Conservation (phyloP, 2,888 invertebrate genomes). For the Polyommatus iphigenia region DNA sequence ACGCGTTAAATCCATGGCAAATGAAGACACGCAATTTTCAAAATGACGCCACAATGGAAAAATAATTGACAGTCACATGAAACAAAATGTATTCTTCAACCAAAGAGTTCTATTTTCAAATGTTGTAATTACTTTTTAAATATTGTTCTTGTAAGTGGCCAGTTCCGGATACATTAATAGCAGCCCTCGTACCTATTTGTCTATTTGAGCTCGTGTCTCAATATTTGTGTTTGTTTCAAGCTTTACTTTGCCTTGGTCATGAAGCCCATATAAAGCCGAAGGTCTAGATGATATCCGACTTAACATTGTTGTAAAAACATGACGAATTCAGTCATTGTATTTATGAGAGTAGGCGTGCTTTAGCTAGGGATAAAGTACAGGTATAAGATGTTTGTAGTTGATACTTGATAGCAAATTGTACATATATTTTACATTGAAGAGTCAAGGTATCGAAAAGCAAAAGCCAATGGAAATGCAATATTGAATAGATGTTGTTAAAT, state of each 20-base stretch:
- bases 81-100: too few species aligned
- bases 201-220: neutral
- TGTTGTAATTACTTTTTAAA: too few species aligned
- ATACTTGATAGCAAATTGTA: neutral
- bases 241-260: neutral
- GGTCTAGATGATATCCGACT: constrained; percentile 2
- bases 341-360: neutral
- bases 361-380: neutral
- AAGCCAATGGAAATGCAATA: neutral
- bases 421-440: neutral
- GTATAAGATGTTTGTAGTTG: neutral
- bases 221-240: constrained; percentile 1
- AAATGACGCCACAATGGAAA: too few species aligned
- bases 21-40: too few species aligned
- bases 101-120: too few species aligned
- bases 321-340: neutral
- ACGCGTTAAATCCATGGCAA: too few species aligned
- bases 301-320: neutral
- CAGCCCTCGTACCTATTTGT: too few species aligned
- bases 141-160: too few species aligned
- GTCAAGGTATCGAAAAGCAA: neutral
- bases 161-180: too few species aligned
- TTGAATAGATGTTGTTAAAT: neutral
- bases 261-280: neutral
- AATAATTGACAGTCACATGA: too few species aligned